Base-by-base conservation (phyloP, 2,113 vertebrate genomes). In the Misgurnus anguillicaudatus region DNA sequence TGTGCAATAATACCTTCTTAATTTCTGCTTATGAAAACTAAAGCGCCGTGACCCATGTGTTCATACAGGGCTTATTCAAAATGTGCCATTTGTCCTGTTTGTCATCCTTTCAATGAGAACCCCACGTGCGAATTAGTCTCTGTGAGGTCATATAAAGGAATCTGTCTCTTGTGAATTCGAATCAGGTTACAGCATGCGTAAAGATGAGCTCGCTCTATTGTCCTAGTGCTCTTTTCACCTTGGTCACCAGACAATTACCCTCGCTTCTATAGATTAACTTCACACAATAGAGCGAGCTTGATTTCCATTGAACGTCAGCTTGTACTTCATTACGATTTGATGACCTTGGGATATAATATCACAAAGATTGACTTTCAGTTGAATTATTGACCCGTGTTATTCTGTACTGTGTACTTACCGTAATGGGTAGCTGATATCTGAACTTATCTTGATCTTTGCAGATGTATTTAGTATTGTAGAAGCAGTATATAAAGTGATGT, bases 311-410 rank as follows among this genome's bases (percentile, higher is more conserved):
- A 61, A 9, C 42, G 45, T 72, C 68, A 60, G 21, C 71, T 74
- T 74, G 71, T 62, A 62, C 71, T 62, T 63, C 68, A 63, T 24
- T 73, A 31, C 36, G 8, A 41, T 21, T 58, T 67, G 63, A 64
- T 17, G 77, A 75, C 77, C 77, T 75, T 68, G 31, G 7, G 31
- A 47, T 67, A 62, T 78, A 19, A 68, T 70, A 47, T 41, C 57
- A 62, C 4, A 58, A 14, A 51, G 77, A 76, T 80, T 83, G 72
- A 60, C 66, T 76, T 76, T 83, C 77, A 65, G 72, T 60, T 79
- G 60, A 80, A 83, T 83, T 76, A 75, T 70, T 83, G 77, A 83
- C 71, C 57, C 31, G 70, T 48, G 24, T 60, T 53, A 45, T 73
- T 64, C 53, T 51, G 45, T 51, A 55, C 57, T 11, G 6, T 24